A percentile compares a stretch with the other conserved stretches of the same genome.
These are phyloP conservation scores for Eupithecia inturbata DNA, from an alignment of 2,888 invertebrate genomes.

Conservation along the genomic window DNA sequence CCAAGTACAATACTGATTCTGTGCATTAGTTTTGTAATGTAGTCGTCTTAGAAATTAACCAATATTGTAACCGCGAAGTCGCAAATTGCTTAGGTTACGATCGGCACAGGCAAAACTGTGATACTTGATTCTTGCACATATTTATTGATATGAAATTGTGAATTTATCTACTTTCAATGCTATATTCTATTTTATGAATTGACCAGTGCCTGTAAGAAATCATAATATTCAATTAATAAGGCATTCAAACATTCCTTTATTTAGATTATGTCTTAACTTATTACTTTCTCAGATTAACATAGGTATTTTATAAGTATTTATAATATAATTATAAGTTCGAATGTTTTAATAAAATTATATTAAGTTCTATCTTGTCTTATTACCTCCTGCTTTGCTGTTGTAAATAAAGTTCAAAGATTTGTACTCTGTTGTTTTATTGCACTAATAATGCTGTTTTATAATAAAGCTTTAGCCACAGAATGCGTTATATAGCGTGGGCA, in stretches of 20 bases:
- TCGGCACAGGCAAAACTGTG: slow-evolving; percentile 69
- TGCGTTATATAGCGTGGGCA: slow-evolving; percentile 39
- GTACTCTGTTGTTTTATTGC: slow-evolving; percentile 74
- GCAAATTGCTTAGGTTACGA: slow-evolving; percentile 44
- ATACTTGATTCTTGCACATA: slow-evolving; percentile 58
- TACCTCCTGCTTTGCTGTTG: slow-evolving; percentile 54
- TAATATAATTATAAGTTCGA: slow-evolving; percentile 50
- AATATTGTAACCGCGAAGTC: slow-evolving; percentile 40
- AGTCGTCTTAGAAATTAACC: slow-evolving; percentile 45
- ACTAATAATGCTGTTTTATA: slow-evolving; percentile 64
- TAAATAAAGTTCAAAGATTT: slow-evolving; percentile 66
- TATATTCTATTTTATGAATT: slow-evolving; percentile 52
- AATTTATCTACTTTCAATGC: slow-evolving; percentile 37
- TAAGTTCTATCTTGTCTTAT: slow-evolving; percentile 56
- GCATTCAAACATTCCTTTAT: slow-evolving; percentile 59
- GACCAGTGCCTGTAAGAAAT: slow-evolving; percentile 80
- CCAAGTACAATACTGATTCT: slow-evolving; percentile 52
- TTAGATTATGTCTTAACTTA: slow-evolving; percentile 56
- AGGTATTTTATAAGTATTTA: slow-evolving; percentile 57
- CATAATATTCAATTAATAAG: slow-evolving; percentile 75
- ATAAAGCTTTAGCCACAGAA: slow-evolving; percentile 46
- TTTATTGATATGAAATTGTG: slow-evolving; percentile 42
- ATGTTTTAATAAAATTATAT: slow-evolving; percentile 62
- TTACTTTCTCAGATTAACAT: slow-evolving; percentile 59
- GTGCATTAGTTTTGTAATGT: slow-evolving; percentile 42